Base-by-base conservation (phyloP, 2,888 invertebrate genomes). In the Morpho achilles region DNA sequence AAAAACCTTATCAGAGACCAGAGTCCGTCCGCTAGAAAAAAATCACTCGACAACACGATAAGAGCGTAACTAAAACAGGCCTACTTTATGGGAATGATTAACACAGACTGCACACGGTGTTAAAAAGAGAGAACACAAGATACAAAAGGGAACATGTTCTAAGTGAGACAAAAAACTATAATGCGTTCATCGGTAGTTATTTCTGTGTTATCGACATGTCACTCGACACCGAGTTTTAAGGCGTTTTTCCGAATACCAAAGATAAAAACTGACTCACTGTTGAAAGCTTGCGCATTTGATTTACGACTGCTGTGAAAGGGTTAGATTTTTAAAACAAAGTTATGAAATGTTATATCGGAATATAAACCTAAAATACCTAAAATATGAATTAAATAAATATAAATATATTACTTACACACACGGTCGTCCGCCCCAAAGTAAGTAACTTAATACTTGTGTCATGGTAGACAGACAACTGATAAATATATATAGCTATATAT, bases 161-260 rank as follows among this genome's bases (percentile, higher is more conserved):
- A 51, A 69, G 67, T 59, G 48, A 59, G 60, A 65, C 72, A 79
- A 79, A 79, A 79, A 16, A 75, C 48, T 77, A 79, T 86, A 84
- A 87, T 84, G 85, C 73, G 77, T 82, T 83, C 77, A 77, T 78
- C 68, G 73, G 76, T 76, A 69, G 67, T 74, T 82, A 81, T 85
- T 85, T 81, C 74, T 81, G 84, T 82, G 78, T 84, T 87, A 87
- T 87, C 88, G 74, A 65, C 58, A 55, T 74, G 84, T 87, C 88
- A 80, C 74, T 88, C 88, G 75, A 67, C 84, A 69, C 66, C 58
- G 65, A 69, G 67, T 74, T 80, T 84, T 82, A 79, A 74, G 50
- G 57, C 61, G 66, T 68, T 65, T 66, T 63, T 64, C 64, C 64
- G 32, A 52, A 62, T 63, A 61, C 67, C 61, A 59, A 62, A 67